These are phyloP conservation scores for Scaeva pyrastri DNA, from an alignment of 2,888 invertebrate species.

Conservation along the genomic window DNA sequence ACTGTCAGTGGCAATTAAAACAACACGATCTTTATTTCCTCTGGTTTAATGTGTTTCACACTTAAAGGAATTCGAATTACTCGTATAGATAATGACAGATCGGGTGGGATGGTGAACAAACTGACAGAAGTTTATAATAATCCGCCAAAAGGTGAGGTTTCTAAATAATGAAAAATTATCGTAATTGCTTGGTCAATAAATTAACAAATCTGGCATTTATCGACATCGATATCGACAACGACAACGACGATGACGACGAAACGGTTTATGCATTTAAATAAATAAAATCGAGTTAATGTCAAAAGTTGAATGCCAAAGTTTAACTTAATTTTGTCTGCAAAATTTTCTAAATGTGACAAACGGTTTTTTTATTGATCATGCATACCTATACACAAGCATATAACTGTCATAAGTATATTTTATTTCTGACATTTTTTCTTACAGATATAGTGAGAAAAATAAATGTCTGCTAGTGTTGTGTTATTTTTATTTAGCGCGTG, in stretches of 20 bases:
- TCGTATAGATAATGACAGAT: background rate
- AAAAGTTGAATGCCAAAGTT: slow-evolving; percentile 40
- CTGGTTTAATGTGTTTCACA: slow-evolving; percentile 1
- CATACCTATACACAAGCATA: background rate
- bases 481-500: slow-evolving; percentile 12
- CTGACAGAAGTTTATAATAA: slow-evolving; percentile 41
- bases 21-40: slow-evolving; percentile 42
- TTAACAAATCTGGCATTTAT: slow-evolving; percentile 51
- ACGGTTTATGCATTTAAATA: background rate
- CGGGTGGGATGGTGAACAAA: slow-evolving; percentile 19
- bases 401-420: slow-evolving; percentile 43
- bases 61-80: background rate
- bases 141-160: slow-evolving; percentile 42
- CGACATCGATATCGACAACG: background rate
- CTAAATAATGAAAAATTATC: slow-evolving; percentile 57
- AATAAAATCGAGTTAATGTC: slow-evolving; percentile 46
- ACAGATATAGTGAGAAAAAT: too few relatives aligned
- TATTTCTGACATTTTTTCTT: slow-evolving; percentile 2
- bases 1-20: slow-evolving; percentile 46
- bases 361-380: background rate
- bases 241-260: too few relatives aligned
- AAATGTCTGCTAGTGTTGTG: background rate
- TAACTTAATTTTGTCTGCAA: background rate
- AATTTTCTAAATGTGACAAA: background rate
- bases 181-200: slow-evolving; percentile 51